These are phyloP conservation scores for Gasterosteus nipponicus DNA, from an alignment of 2,113 vertebrate species.

Conservation along the genomic window DNA sequence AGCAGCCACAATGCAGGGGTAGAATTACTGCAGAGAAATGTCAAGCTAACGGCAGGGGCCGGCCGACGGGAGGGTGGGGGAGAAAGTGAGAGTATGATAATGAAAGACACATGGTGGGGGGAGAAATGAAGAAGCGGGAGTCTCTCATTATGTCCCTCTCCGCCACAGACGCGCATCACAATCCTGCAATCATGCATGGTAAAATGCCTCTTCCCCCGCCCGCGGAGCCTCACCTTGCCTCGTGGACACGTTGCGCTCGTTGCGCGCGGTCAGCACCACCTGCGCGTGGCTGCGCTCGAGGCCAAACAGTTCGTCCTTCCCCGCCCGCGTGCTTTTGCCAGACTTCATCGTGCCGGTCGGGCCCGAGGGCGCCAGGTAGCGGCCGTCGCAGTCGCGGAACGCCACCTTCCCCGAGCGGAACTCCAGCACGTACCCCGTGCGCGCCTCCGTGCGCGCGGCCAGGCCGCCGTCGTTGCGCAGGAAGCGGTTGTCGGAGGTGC, in stretches of 20 bases:
- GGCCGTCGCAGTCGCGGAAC: conserved; percentile 90
- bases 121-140: conserved; percentile 36
- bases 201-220: neutral
- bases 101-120: conserved; percentile 70
- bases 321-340: conserved; percentile 86
- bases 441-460: conserved; percentile 80
- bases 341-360: conserved; percentile 92
- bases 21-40: conserved; percentile 73
- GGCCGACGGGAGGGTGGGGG: conserved; percentile 9
- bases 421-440: conserved; percentile 92
- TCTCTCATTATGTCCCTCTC: conserved; percentile 25
- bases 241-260: conserved; percentile 93
- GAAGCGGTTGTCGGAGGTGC: conserved; percentile 92
- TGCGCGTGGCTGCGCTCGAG: conserved; percentile 95
- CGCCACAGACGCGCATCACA: conserved; percentile 2
- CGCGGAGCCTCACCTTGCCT: conserved; percentile 86
- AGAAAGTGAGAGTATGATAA: conserved; percentile 45
- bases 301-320: conserved; percentile 96
- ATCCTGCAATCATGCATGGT: conserved; percentile 26
- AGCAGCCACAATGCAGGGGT: conserved; percentile 59
- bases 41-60: conserved; percentile 26
- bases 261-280: conserved; percentile 91
- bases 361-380: conserved; percentile 90
- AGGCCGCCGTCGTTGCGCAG: conserved; percentile 88
- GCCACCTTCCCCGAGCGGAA: conserved; percentile 94